Base-by-base conservation (phyloP, 2,888 invertebrate species). In the Torymus auratus region DNA sequence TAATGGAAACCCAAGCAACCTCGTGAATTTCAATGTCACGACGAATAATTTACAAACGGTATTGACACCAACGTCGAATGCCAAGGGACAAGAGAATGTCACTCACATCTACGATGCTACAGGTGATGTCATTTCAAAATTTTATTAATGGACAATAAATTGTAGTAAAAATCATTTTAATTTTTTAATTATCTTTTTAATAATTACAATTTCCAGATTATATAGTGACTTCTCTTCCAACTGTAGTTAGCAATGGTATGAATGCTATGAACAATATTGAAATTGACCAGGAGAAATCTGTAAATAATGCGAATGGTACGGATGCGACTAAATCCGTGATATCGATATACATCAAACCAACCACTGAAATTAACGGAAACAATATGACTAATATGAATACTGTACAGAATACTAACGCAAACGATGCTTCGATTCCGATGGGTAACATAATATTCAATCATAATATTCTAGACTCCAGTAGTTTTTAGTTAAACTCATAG, bases 291-390 rank as follows among this genome's bases (percentile, higher is more conserved):
- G 17, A 14, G 0, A 67, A 14, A 20, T 3, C n/a, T 41, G 41
- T 61, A 60, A 69, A 14, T 52, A 14, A 2, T 15, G 10, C 15
- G 11, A 41, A 61, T 23, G 23, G 23, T 14, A 11, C 52, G 23
- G 52, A 74, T 2, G 14, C 60, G n/a, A 5, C 50, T 15, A 73
- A 74, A 41, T 61, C 69, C 41, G 55, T 72, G 15, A 67, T 79
- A 74, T 68, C 70, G 14, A 79, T 79, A 64, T 67, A 67, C 15
- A 55, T 67, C 11, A 80, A 60, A 17, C 67, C 76, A 15, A 71
- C 61, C 14, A 28, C 53, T 3, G 64, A 67, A 74, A 56, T 17
- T 7, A 11, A 67, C 58, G 60, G 1, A 61, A 72, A 41, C 23
- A 67, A 17, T 72, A 13, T 55, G 17, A 79, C 20, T 69, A 67